These are phyloP conservation scores for Dallia pectoralis DNA, from an alignment of 2,797 vertebrate genomes.

Conservation along the genomic window DNA sequence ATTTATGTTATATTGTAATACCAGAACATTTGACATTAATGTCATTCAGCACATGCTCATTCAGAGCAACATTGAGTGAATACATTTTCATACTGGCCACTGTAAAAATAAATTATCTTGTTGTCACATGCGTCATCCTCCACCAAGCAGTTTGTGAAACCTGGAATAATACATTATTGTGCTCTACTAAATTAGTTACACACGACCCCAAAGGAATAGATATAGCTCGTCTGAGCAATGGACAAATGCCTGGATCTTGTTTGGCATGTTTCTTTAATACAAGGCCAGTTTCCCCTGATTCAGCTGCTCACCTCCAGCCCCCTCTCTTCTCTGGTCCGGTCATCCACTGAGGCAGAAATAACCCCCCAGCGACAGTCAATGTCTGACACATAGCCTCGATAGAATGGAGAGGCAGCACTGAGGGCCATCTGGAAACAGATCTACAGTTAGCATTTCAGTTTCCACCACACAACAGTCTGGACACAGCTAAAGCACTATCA, in stretches of 20 bases:
- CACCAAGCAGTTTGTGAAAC: no score
- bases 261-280: neutral
- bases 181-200: no score
- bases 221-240: neutral
- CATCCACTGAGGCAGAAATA: conserved; percentile 96
- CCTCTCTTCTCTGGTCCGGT: conserved; percentile 91
- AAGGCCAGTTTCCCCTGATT: neutral
- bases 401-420: conserved; percentile 95
- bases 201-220: neutral
- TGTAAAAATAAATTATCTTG: no score
- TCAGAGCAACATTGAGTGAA: no score
- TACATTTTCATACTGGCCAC: no score
- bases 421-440: conserved; percentile 86
- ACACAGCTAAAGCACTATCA: neutral
- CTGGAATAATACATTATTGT: no score
- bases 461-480: neutral
- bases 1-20: neutral
- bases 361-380: conserved; percentile 98
- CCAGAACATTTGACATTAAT: neutral
- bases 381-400: conserved; percentile 93
- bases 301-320: conserved; percentile 82
- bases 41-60: no score
- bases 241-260: neutral
- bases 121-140: no score
- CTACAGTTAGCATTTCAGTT: neutral